Evolutionary conservation across 2,797 vertebrate genomes (phyloP), one percentile per base, ranked within the genome.

Genomic region (Acomys russatus): DNA sequence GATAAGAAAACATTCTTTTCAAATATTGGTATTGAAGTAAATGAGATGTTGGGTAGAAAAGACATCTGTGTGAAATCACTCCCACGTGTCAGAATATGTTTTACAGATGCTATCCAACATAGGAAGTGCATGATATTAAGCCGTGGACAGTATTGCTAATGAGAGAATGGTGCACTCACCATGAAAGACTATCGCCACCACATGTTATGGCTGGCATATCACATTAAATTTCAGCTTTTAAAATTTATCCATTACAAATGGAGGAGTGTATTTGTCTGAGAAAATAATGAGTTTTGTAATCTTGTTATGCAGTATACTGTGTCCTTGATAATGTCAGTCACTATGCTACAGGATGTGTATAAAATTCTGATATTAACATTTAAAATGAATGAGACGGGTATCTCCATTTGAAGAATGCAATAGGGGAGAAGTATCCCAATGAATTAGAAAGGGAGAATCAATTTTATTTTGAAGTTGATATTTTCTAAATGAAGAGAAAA

Each of bases 331-430:
- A 98, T 98, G 97, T 98, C 97, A 98, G 98, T 98, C 98, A 98
- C 98, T 98, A 98, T 97, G 98, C 97, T 98, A 92, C 96, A 94
- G 98, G 97, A 98, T 98, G 96, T 96, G 94, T 97, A 96, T 94
- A 97, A 51, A 86, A 93, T 98, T 98, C 98, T 98, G 89, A 97
- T 97, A 98, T 88, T 98, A 97, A 98, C 97, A 97, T 97, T 98
- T 98, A 98, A 98, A 99, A 98, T 98, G 98, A 98, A 98, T 98
- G 98, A 98, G 93, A 95, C 97, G 98, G 98, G 98, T 97, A 77
- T 98, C 97, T 96, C 90, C 94, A 94, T 96, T 93, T 98, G 96
- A 97, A 97, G 96, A 97, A 96, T 98, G 97, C 98, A 98, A 98
- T 98, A 95, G 98, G 97, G 44, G 94, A 96, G 79, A 83, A 88